Evolutionary conservation across 2,113 vertebrate species (phyloP).

Genomic region (Ancistrus triradiatus): DNA sequence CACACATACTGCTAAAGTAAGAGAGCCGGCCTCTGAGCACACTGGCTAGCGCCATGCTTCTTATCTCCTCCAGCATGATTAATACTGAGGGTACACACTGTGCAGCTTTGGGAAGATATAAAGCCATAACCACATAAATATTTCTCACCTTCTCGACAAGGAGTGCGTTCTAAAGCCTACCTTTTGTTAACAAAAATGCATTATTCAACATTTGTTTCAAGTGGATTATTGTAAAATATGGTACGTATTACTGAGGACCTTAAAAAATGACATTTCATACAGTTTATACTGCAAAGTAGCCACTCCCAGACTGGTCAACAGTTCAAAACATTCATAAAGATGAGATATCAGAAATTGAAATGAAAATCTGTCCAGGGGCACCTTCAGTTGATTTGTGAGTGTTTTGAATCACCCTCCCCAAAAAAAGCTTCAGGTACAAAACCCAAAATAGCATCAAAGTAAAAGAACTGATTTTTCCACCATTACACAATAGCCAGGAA

Average conservation of each 20-base stretch:
- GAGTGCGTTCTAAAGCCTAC: constrained; percentile 28
- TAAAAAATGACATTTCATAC: constrained; percentile 31
- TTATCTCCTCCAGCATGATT: constrained; percentile 68
- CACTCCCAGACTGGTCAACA: constrained; percentile 31
- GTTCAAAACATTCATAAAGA: constrained; percentile 45
- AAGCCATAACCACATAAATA: constrained; percentile 40
- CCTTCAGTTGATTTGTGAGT: constrained; percentile 35
- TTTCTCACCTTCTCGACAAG: constrained; percentile 34
- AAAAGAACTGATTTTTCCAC: constrained; percentile 63
- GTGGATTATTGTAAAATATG: not conserved
- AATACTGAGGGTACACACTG: constrained; percentile 60
- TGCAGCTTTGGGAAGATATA: constrained; percentile 51
- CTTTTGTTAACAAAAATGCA: constrained; percentile 33
- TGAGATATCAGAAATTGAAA: constrained; percentile 41
- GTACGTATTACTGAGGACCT: constrained; percentile 16
- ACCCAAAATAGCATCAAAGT: constrained; percentile 22
- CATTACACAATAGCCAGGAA: constrained; percentile 57
- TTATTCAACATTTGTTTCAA: constrained; percentile 25
- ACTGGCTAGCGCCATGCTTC: constrained; percentile 59
- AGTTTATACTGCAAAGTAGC: constrained; percentile 20
- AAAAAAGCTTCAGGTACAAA: not conserved
- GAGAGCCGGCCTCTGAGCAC: constrained; percentile 46
- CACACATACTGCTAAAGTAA: constrained; percentile 23
- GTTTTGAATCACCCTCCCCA: too few relatives aligned
- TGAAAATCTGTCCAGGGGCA: constrained; percentile 42